These are phyloP conservation scores for Pollenia griseotomentosa DNA, from an alignment of 2,888 invertebrate genomes.

Conservation along the genomic window DNA sequence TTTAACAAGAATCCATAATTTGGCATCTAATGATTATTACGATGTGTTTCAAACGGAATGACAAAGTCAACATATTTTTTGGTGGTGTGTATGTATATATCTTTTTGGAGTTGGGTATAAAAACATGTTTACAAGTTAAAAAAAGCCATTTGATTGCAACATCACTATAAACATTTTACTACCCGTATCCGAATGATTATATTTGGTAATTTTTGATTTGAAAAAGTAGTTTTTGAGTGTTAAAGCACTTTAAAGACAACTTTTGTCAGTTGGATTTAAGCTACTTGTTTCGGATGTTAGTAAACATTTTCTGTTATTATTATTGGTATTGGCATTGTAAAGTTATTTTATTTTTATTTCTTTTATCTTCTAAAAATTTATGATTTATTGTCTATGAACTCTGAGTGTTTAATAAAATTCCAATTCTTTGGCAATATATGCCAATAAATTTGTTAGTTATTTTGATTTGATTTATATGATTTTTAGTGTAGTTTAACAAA, in stretches of 20 bases:
- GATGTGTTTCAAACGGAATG: too few relatives aligned
- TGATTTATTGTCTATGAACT: slow-evolving; percentile 36
- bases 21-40: too few relatives aligned
- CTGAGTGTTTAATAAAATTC: slow-evolving; percentile 14
- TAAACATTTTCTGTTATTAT: slow-evolving; percentile 6
- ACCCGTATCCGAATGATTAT: not conserved
- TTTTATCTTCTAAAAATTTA: not conserved
- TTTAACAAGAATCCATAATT: too few relatives aligned
- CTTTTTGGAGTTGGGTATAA: not conserved
- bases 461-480: slow-evolving; percentile 42
- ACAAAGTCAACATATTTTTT: not conserved
- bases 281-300: slow-evolving; percentile 2
- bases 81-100: too few relatives aligned
- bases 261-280: slow-evolving; percentile 14
- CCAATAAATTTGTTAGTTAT: slow-evolving; percentile 1
- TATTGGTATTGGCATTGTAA: slow-evolving; percentile 31
- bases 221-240: slow-evolving; percentile 45
- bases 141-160: slow-evolving; percentile 49
- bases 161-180: slow-evolving; percentile 20
- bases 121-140: slow-evolving; percentile 52
- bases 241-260: slow-evolving; percentile 34
- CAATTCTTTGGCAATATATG: not conserved
- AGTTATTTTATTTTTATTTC: not conserved
- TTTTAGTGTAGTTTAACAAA: not conserved
- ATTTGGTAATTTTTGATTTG: slow-evolving; percentile 20